Evolutionary conservation across 1,140 invertebrate species (phyloP).

Genomic region (Plodia interpunctella): DNA sequence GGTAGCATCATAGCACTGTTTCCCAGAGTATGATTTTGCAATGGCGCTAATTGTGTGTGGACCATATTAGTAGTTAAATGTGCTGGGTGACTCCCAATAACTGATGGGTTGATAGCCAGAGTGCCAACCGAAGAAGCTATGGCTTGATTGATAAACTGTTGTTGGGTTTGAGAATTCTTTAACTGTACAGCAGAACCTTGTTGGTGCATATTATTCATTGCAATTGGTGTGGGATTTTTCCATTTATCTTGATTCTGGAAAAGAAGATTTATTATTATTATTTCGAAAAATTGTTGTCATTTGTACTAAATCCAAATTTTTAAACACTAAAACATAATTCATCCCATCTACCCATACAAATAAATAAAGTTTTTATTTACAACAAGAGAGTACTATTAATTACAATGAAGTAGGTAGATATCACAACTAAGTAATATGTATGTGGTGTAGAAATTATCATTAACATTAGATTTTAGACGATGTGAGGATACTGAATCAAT

Average conservation of each 20-base stretch:
- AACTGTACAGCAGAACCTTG: constrained; percentile 52
- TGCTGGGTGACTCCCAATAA: constrained; percentile 70
- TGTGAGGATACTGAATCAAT: too few relatives aligned
- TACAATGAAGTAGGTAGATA: too few relatives aligned
- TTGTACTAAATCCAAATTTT: too few relatives aligned
- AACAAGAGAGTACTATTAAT: too few relatives aligned
- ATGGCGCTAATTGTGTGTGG: constrained; percentile 69
- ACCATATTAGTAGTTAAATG: constrained; percentile 73
- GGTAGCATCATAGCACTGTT: constrained; percentile 69
- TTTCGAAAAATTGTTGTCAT: too few relatives aligned
- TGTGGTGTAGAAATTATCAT: too few relatives aligned
- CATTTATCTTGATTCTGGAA: constrained; percentile 85
- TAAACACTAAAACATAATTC: too few relatives aligned
- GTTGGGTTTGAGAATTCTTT: constrained; percentile 77
- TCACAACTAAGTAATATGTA: too few relatives aligned
- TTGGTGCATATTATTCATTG: constrained; percentile 68
- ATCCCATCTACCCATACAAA: too few relatives aligned
- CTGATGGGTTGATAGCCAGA: constrained; percentile 80
- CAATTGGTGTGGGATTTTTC: constrained; percentile 78
- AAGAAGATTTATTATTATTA: constrained; percentile 25
- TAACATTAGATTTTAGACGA: too few relatives aligned
- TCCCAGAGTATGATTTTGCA: constrained; percentile 65
- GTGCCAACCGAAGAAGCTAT: constrained; percentile 77
- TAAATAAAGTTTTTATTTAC: too few relatives aligned
- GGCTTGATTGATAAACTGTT: constrained; percentile 76